Evolutionary conservation across 1,140 invertebrate genomes (phyloP).

Genomic region (Drosophila bipectinata): DNA sequence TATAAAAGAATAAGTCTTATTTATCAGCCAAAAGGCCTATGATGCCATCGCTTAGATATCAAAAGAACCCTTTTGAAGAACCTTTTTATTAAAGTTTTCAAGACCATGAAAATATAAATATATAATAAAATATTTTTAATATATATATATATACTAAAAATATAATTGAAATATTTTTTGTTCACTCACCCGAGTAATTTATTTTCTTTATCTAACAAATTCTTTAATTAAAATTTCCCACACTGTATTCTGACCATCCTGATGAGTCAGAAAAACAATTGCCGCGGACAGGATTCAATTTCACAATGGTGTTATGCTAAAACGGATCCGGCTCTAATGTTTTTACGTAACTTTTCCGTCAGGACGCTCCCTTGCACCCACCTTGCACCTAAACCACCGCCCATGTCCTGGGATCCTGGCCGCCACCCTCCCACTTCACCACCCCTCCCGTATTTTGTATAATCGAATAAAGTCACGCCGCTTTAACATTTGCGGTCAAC

Average conservation of each 20-base stretch:
- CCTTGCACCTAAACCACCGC: background rate
- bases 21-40: too few species aligned
- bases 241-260: background rate
- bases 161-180: too few species aligned
- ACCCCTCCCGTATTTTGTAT: constrained; percentile 14
- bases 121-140: too few species aligned
- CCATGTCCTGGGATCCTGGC: background rate
- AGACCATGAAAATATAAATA: too few species aligned
- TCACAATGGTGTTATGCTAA: constrained; percentile 66
- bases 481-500: constrained; percentile 74
- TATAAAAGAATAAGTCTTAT: too few species aligned
- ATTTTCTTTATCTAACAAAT: too few species aligned
- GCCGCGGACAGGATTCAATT: constrained; percentile 59
- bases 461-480: constrained; percentile 77
- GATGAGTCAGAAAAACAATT: constrained; percentile 4
- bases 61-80: too few species aligned
- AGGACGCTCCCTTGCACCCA: background rate
- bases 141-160: too few species aligned
- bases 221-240: background rate
- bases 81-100: too few species aligned
- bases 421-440: background rate
- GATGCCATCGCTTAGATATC: too few species aligned
- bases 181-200: too few species aligned
- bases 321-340: constrained; percentile 50
- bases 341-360: constrained; percentile 64